Base-by-base conservation (phyloP, 2,797 vertebrate species). In the Bradypodion ventrale region DNA sequence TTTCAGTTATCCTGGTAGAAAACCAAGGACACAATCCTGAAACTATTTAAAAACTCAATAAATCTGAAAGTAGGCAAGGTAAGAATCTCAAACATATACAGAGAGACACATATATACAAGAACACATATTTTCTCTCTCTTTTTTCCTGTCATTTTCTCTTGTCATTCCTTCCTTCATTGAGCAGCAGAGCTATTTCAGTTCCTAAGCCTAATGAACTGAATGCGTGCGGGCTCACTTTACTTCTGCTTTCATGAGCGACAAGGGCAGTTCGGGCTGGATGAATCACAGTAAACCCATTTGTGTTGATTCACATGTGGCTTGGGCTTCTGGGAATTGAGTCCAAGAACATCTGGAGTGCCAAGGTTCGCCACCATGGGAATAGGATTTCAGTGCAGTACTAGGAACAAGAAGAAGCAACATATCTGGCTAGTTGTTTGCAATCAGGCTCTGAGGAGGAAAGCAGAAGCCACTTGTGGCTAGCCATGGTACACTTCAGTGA, bases 1-100 rank as follows among this genome's bases (percentile, higher is more conserved):
- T 87, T 92, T 86, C 52, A 85, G 79, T 93, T 86, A 15, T 86
- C 89, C 59, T 86, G 69, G 69, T 87, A 93, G 83, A 83, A 89
- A 84, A 88, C 83, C 21, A 37, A 68, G 32, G 29, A 77, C 6
- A 27, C 65, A 85, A 70, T 76, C 25, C 65, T 69, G 32, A 73
- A 74, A 74, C 69, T 65, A 78, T 70, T 79, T 85, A 76, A 76
- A n/a, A 82, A 32, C 52, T 72, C 46, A 80, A 46, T 32, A 75
- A 75, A 66, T 29, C 46, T 44, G 12, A 84, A 76, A 81, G 16
- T 12, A 70, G 32, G 40, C 35, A 69, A 81, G 74, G 29, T 44
- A 15, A 35, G 78, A 40, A 0, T 88, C 91, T 56, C 85, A 89
- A 90, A 1, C 84, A 60, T 44, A 81, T 59, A 56, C 16, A 44